Evolutionary conservation across 2,113 vertebrate species (phyloP).

Genomic region (Thunnus maccoyii): DNA sequence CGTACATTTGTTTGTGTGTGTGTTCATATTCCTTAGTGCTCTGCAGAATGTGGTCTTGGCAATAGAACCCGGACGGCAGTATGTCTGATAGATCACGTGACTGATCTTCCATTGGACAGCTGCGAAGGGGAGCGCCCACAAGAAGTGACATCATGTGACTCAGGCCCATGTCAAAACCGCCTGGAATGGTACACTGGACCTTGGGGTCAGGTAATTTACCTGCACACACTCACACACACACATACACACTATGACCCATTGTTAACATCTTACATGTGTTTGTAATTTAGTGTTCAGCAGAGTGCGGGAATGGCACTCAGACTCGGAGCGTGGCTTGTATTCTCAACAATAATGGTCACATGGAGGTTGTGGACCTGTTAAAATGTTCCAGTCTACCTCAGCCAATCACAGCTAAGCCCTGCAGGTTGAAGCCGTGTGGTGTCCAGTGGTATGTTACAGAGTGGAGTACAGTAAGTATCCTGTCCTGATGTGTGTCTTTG

Average conservation of each 20-base stretch:
- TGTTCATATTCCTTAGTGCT: constrained; percentile 84
- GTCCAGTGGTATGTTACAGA: constrained; percentile 87
- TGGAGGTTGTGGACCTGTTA: constrained; percentile 78
- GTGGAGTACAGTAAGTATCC: constrained; percentile 86
- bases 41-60: constrained; percentile 89
- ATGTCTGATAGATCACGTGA: constrained; percentile 90
- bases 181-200: constrained; percentile 92
- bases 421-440: constrained; percentile 81
- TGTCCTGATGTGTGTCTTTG: neutral
- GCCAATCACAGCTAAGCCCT: constrained; percentile 84
- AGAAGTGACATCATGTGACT: constrained; percentile 84
- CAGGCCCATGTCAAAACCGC: constrained; percentile 87
- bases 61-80: constrained; percentile 87
- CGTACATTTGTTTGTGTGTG: neutral
- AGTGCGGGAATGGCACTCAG: constrained; percentile 89
- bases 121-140: constrained; percentile 89
- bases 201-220: constrained; percentile 90
- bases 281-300: constrained; percentile 85
- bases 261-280: neutral
- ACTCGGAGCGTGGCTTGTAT: constrained; percentile 86
- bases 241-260: neutral
- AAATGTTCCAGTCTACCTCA: constrained; percentile 83
- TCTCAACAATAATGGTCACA: constrained; percentile 73
- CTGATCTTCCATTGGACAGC: constrained; percentile 91
- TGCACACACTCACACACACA: neutral